Evolutionary conservation across 2,113 vertebrate species (phyloP), one percentile per base, ranked within the genome.

Genomic region (Spheniscus mendiculus): DNA sequence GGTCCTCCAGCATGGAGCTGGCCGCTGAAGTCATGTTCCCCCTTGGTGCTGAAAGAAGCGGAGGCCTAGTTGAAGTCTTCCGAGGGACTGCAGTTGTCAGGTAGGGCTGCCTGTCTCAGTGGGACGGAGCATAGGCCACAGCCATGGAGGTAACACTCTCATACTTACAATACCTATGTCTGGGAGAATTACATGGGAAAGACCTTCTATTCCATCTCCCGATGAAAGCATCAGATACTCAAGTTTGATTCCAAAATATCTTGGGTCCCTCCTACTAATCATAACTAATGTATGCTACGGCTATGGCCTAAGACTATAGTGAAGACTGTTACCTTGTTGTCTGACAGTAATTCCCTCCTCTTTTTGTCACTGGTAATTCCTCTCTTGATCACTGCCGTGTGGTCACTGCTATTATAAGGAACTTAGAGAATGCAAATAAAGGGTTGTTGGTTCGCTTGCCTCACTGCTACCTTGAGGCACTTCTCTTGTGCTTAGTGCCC

Each of bases 21-120:
- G 34, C 10, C 1, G 1, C 25, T 8, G 11, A 95, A 92, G 38
- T 34, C 11, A 44, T 0, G 0, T 4, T 65, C 9, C 9, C 22
- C 18, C 22, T 53, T 27, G 15, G 18, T 72, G 44, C 70, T 56
- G 34, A 52, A 44, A 40, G 58, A 76, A 18, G 29, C n/a, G 45
- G 22, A 82, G 59, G 10, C 10, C 1, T 3, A 38, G 25, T 22
- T 50, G 40, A n/a, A 89, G 19, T n/a, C 77, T 72, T 74, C 65
- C 55, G 65, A 58, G 12, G 34, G 18, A 34, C 29, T 78, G 36
- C 70, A 44, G 58, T 12, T 45, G 23, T 30, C 72, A 58, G 30
- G 21, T 34, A 56, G 30, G 8, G 12, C 53, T 89, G 36, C 30
- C 26, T 61, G 34, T 58, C 77, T 91, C 65, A 53, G 50, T 0